These are phyloP conservation scores for Biston betularia DNA, from an alignment of 2,888 invertebrate species.

Conservation along the genomic window DNA sequence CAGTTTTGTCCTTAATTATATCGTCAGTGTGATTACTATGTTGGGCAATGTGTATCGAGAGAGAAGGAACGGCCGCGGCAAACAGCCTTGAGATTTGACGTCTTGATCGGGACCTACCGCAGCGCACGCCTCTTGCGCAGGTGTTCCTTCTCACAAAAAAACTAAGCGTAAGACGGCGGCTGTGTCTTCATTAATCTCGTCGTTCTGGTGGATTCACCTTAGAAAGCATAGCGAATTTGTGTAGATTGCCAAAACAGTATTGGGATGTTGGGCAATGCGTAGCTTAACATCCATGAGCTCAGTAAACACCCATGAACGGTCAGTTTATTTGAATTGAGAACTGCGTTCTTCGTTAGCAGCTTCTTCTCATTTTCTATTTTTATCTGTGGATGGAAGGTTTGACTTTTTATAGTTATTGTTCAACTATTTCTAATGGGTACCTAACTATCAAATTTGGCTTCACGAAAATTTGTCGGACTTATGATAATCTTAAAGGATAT, in stretches of 20 bases:
- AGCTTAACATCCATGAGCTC: conserved; percentile 28
- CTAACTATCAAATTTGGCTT: too few species aligned
- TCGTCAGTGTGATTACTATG: conserved; percentile 63
- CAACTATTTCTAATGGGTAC: too few species aligned
- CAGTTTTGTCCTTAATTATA: conserved; percentile 61
- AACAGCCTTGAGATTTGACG: conserved; percentile 84
- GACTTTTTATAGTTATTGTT: too few species aligned
- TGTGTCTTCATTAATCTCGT: conserved; percentile 70
- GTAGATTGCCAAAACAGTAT: conserved; percentile 39
- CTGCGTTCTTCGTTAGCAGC: not conserved
- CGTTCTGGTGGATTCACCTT: conserved; percentile 64
- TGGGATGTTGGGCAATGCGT: conserved; percentile 17
- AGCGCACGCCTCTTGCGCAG: conserved; percentile 77
- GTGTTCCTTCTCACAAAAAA: conserved; percentile 76
- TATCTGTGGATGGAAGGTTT: too few species aligned
- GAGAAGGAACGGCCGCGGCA: conserved; percentile 57
- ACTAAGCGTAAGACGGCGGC: conserved; percentile 78
- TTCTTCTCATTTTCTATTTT: not conserved
- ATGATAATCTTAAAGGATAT: too few species aligned
- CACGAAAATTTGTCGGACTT: too few species aligned
- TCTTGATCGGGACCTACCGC: conserved; percentile 86
- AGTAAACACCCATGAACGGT: not conserved
- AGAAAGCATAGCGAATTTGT: conserved; percentile 36
- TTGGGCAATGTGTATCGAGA: conserved; percentile 76
- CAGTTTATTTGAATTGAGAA: not conserved